Evolutionary conservation across 2,113 vertebrate genomes (phyloP).

Genomic region (Pholis gunnellus): DNA sequence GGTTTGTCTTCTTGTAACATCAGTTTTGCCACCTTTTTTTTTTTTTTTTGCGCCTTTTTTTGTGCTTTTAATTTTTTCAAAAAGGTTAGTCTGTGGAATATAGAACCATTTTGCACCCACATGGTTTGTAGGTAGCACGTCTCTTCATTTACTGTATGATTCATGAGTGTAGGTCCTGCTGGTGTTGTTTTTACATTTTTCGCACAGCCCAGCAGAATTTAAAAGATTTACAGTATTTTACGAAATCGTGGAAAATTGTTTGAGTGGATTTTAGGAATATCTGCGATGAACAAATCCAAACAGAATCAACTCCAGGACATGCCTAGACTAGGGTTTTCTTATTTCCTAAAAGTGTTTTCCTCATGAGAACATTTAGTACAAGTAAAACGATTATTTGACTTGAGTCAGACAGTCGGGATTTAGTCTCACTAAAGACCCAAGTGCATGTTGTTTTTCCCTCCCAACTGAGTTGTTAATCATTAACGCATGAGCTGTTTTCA

Average conservation of each 20-base stretch:
- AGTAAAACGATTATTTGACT: slow-evolving; percentile 27
- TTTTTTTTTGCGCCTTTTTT: not conserved
- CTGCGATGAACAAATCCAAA: slow-evolving; percentile 21
- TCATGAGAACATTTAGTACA: slow-evolving; percentile 20
- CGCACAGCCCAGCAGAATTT: slow-evolving; percentile 42
- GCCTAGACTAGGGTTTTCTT: not conserved
- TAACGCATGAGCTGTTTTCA: slow-evolving; percentile 36
- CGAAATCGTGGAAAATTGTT: slow-evolving; percentile 40
- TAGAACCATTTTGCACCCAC: not conserved
- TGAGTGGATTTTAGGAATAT: slow-evolving; percentile 19
- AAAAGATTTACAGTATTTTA: slow-evolving; percentile 49
- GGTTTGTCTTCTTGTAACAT: not conserved
- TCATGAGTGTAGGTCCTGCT: slow-evolving; percentile 48
- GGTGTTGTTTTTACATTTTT: slow-evolving; percentile 56
- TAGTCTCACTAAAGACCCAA: slow-evolving; percentile 24
- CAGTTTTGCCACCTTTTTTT: not conserved
- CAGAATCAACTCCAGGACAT: not conserved
- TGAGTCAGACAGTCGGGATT: slow-evolving; percentile 29
- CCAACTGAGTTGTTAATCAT: slow-evolving; percentile 36
- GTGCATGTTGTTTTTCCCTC: slow-evolving; percentile 15
- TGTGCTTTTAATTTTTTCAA: not conserved
- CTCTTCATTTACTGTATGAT: not conserved
- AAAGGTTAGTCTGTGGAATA: not conserved
- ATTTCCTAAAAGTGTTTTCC: slow-evolving; percentile 5
- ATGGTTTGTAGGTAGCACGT: not conserved